These are phyloP conservation scores for Acanthopagrus latus DNA, from an alignment of 2,797 vertebrate genomes.

Conservation along the genomic window DNA sequence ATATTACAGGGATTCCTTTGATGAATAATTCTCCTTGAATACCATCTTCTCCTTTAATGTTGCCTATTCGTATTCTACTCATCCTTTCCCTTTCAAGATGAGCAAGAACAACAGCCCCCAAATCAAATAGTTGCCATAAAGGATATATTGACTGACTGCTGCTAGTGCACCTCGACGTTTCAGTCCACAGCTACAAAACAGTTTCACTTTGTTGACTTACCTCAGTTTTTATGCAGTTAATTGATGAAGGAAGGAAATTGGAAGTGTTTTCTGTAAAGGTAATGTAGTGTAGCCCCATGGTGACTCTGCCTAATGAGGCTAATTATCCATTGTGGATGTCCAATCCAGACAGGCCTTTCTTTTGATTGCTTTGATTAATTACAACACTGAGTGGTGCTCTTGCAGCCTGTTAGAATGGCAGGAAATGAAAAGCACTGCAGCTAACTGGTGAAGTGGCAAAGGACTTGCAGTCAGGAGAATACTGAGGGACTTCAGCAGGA, in stretches of 20 bases:
- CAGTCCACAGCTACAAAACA: constrained; percentile 32
- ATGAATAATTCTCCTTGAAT: constrained; percentile 79
- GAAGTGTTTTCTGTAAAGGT: constrained; percentile 58
- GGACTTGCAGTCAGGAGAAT: constrained; percentile 55
- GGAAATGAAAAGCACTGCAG: constrained; percentile 65
- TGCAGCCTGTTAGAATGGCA: constrained; percentile 69
- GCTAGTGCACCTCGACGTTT: constrained; percentile 32
- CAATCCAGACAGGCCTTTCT: constrained; percentile 68
- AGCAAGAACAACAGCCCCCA: constrained; percentile 57
- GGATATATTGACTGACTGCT: constrained; percentile 40
- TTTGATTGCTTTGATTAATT: constrained; percentile 82
- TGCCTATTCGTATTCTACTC: constrained; percentile 59
- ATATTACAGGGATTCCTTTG: constrained; percentile 70
- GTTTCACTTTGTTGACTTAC: constrained; percentile 55
- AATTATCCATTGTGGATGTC: constrained; percentile 76
- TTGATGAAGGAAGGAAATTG: constrained; percentile 54
- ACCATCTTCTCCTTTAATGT: constrained; percentile 63
- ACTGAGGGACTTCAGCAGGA: constrained; percentile 44
- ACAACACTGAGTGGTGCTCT: constrained; percentile 72
- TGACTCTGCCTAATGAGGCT: constrained; percentile 71
- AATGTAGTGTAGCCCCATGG: constrained; percentile 63
- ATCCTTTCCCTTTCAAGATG: constrained; percentile 65
- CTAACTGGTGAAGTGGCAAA: constrained; percentile 71
- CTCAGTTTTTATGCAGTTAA: constrained; percentile 47
- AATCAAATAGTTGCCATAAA: constrained; percentile 56